Base-by-base conservation (phyloP, 2,888 invertebrate species). In the Isotomurus palustris region DNA sequence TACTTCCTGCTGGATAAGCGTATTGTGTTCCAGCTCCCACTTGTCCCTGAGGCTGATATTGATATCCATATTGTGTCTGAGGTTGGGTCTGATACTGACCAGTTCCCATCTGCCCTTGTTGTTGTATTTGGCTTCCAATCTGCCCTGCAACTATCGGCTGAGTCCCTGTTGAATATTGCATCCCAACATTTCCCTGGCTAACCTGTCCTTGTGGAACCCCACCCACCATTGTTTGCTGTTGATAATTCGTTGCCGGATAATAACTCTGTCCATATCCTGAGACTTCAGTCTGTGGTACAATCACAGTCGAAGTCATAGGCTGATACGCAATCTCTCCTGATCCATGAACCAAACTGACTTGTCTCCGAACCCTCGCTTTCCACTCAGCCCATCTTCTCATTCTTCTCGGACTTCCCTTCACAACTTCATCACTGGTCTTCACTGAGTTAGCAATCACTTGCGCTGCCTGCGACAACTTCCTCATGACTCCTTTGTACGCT, bases 391-490 rank as follows among this genome's bases (percentile, higher is more conserved):
- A 61, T 21, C 64, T 35, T 1, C 57, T 61, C 19, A 64, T 36
- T 19, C 64, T 40, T 17, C 64, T 55, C 17, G 54, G 41, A 14
- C 55, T 59, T 4, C 56, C 57, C n/a, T 53, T 52, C 22, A 65
- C 54, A 1, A 65, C 27, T 19, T 62, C 62, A 24, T 60, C 41
- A 3, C 61, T 65, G 10, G 61, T 61, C 28, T 63, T 60, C 19
- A 64, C 63, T 2, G 63, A 58, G 43, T 62, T 66, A 10, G 62
- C 53, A 35, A 63, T 44, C 61, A 62, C 61, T 47, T 70, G 67
- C 1, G 67, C 56, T 12, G 66, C 67, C 22, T 66, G 58, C 21
- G 66, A 63, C 4, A 64, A 21, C 27, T 58, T 43, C 29, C 59
- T 61, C 68, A 67, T 67, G n/a, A 64, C 35, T 1, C 17, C 52